These are phyloP conservation scores for Sialis lutaria DNA, from an alignment of 2,888 invertebrate species.

Conservation along the genomic window DNA sequence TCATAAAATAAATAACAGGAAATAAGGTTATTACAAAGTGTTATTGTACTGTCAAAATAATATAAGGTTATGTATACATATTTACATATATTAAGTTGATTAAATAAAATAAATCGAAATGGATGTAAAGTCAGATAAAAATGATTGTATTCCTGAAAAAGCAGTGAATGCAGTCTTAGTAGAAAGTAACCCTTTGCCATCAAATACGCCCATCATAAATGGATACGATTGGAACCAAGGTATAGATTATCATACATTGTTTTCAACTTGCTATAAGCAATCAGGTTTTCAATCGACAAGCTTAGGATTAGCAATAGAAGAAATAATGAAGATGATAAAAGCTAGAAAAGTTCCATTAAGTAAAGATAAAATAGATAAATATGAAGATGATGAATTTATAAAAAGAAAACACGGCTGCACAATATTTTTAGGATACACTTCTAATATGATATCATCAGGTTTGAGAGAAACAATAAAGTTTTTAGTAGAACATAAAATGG, in stretches of 20 bases:
- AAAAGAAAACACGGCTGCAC: slow-evolving; percentile 69
- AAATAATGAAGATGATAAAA: slow-evolving; percentile 83
- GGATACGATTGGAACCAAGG: slow-evolving; percentile 93
- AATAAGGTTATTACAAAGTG: too few relatives aligned
- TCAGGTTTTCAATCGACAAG: slow-evolving; percentile 98
- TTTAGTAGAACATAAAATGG: slow-evolving; percentile 67
- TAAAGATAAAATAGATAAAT: slow-evolving; percentile 43
- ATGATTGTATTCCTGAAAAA: not conserved
- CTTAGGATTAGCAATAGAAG: slow-evolving; percentile 77
- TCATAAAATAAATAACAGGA: too few relatives aligned
- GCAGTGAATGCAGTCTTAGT: slow-evolving; percentile 56
- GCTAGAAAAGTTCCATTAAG: slow-evolving; percentile 50
- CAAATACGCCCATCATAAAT: slow-evolving; percentile 45
- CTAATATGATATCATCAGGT: slow-evolving; percentile 93
- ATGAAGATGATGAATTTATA: slow-evolving; percentile 67
- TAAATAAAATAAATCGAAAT: too few relatives aligned
- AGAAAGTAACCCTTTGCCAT: slow-evolving; percentile 47
- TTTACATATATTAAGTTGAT: too few relatives aligned
- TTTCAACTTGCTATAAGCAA: slow-evolving; percentile 51
- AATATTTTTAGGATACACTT: slow-evolving; percentile 93
- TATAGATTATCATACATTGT: slow-evolving; percentile 65
- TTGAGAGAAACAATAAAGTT: slow-evolving; percentile 81
- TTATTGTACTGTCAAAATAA: too few relatives aligned
- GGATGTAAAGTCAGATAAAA: too few relatives aligned
- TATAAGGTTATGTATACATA: too few relatives aligned